Evolutionary conservation across 2,888 invertebrate genomes (phyloP).

Genomic region (Rugalucina vietnamica): DNA sequence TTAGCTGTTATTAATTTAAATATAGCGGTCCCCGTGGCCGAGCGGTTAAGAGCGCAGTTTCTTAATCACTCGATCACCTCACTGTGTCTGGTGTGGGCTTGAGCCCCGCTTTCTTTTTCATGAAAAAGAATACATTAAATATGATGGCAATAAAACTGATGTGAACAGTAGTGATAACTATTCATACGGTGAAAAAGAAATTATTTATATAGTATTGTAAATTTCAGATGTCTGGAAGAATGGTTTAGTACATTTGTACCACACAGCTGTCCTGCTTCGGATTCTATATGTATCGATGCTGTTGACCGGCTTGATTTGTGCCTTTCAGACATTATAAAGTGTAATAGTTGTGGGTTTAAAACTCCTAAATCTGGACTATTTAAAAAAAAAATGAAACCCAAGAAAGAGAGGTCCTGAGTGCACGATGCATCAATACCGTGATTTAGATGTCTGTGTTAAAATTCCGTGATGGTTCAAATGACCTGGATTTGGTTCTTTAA

Average conservation of each 20-base stretch:
- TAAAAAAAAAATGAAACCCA: neutral
- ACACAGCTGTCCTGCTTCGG: neutral
- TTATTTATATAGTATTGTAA: neutral
- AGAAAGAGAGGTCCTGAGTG: neutral
- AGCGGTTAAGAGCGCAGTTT: no score
- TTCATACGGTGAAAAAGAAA: neutral
- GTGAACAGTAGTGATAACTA: no score
- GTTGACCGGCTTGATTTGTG: conserved; percentile 12
- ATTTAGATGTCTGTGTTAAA: neutral
- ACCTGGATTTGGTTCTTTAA: neutral
- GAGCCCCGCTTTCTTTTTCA: no score
- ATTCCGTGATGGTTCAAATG: neutral
- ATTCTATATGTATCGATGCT: neutral
- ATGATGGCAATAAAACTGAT: neutral
- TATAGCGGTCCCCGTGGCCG: no score
- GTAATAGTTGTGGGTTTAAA: neutral
- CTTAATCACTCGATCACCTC: no score
- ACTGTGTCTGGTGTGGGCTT: no score
- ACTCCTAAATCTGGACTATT: neutral
- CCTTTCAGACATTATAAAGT: neutral
- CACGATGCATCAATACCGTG: neutral
- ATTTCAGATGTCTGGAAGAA: neutral
- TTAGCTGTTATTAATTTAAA: no score
- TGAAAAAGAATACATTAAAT: neutral
- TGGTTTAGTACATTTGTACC: neutral